These are phyloP conservation scores for Drosophila nigrodunni DNA, from an alignment of 1,140 invertebrate genomes.

Conservation along the genomic window DNA sequence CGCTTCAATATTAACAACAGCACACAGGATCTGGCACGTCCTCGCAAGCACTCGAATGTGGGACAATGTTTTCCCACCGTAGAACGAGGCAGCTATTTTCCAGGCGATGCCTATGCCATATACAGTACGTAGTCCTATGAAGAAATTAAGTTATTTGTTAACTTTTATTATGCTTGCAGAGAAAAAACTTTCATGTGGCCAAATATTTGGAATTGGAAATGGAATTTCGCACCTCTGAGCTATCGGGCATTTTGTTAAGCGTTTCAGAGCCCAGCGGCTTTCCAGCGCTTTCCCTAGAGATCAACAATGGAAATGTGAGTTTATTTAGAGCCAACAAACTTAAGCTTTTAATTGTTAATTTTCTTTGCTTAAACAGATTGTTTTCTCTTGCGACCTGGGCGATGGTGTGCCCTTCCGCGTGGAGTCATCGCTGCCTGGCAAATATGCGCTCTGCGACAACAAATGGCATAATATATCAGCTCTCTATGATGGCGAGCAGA, in stretches of 20 bases:
- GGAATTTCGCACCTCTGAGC: slow-evolving; percentile 93
- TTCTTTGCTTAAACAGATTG: slow-evolving; percentile 85
- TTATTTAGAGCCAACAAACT: background rate
- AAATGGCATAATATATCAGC: slow-evolving; percentile 94
- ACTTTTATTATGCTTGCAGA: slow-evolving; percentile 84
- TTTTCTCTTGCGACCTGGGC: slow-evolving; percentile 89
- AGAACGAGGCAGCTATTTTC: slow-evolving; percentile 94
- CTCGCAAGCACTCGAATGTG: slow-evolving; percentile 89
- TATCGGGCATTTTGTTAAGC: slow-evolving; percentile 92
- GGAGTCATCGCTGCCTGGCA: slow-evolving; percentile 87
- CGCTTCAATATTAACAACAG: slow-evolving; percentile 91
- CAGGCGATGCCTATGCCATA: slow-evolving; percentile 92
- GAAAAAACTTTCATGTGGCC: slow-evolving; percentile 89
- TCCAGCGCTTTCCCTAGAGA: slow-evolving; percentile 90
- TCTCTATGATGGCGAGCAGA: slow-evolving; percentile 88
- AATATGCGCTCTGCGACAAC: slow-evolving; percentile 92
- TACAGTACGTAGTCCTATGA: slow-evolving; percentile 88
- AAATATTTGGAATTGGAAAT: slow-evolving; percentile 90
- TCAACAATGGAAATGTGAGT: slow-evolving; percentile 90
- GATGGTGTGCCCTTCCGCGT: slow-evolving; percentile 87
- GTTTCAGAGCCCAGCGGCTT: slow-evolving; percentile 88
- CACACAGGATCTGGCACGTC: slow-evolving; percentile 90
- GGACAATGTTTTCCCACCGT: slow-evolving; percentile 94
- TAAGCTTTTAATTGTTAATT: background rate
- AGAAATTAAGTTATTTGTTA: no score